Evolutionary conservation across 2,113 vertebrate genomes (phyloP).

Genomic region (Empidonax traillii): DNA sequence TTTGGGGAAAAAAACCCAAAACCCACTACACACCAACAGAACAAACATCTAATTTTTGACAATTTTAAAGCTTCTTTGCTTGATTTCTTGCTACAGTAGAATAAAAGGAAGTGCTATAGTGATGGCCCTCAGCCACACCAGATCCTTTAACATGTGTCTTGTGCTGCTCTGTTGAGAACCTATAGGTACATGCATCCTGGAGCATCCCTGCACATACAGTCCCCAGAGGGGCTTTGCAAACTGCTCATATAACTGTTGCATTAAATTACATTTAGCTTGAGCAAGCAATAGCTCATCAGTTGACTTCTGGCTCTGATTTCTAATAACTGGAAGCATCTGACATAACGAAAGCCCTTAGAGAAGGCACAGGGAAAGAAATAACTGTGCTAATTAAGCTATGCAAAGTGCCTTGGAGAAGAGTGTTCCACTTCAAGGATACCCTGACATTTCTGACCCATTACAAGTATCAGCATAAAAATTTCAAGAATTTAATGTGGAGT

Average conservation of each 20-base stretch:
- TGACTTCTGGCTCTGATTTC: conserved; percentile 22
- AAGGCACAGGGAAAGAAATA: conserved; percentile 11
- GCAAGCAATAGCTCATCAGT: not conserved
- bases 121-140: not conserved
- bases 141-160: not conserved
- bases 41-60: not conserved
- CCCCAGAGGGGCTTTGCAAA: not conserved
- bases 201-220: not conserved
- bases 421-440: conserved; percentile 2
- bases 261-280: conserved; percentile 14
- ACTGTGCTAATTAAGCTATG: not conserved
- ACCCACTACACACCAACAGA: not conserved
- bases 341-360: not conserved
- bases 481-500: not conserved
- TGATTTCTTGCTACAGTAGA: not conserved
- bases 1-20: not conserved
- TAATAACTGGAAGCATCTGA: conserved; percentile 27
- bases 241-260: not conserved
- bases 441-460: conserved; percentile 6
- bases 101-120: not conserved
- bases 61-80: not conserved
- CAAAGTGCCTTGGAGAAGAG: not conserved
- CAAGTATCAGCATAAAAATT: not conserved
- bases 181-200: not conserved
- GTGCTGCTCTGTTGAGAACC: not conserved